Percentiles rank a stretch among this genome's conserved stretches.
These are phyloP conservation scores for Ornithoptera alexandrae DNA, from an alignment of 2,888 invertebrate genomes.

Conservation along the genomic window DNA sequence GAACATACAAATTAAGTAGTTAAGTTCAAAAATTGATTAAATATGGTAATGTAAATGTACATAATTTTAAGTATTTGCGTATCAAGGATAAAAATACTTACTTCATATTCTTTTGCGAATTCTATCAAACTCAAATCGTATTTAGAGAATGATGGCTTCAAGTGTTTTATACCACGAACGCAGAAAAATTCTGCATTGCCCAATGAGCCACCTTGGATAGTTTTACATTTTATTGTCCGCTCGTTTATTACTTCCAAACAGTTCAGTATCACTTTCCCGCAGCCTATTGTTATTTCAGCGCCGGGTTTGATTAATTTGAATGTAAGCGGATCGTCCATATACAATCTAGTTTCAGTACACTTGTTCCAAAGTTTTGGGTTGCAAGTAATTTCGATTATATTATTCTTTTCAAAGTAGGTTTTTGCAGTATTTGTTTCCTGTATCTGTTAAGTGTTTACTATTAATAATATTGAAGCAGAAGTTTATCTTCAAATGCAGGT, in stretches of 20 bases:
- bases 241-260: constrained; percentile 42
- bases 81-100: constrained; percentile 25
- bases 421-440: constrained; percentile 10
- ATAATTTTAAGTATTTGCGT: too few species aligned
- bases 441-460: neutral
- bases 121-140: constrained; percentile 48
- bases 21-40: too few species aligned
- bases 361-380: constrained; percentile 42
- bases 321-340: constrained; percentile 49
- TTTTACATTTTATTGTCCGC: constrained; percentile 45
- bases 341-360: constrained; percentile 48
- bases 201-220: constrained; percentile 42
- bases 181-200: constrained; percentile 43
- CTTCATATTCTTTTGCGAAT: constrained; percentile 51
- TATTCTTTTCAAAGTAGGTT: constrained; percentile 34
- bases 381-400: constrained; percentile 42
- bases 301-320: constrained; percentile 41
- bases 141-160: constrained; percentile 43
- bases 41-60: too few species aligned
- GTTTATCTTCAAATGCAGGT: too few species aligned
- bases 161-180: constrained; percentile 44
- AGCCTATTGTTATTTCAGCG: constrained; percentile 46
- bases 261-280: constrained; percentile 45
- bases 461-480: too few species aligned
- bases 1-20: too few species aligned